Evolutionary conservation across 92 coral and sea anemone species (phyloP).

Genomic region (Anthopleura xanthogrammica): DNA sequence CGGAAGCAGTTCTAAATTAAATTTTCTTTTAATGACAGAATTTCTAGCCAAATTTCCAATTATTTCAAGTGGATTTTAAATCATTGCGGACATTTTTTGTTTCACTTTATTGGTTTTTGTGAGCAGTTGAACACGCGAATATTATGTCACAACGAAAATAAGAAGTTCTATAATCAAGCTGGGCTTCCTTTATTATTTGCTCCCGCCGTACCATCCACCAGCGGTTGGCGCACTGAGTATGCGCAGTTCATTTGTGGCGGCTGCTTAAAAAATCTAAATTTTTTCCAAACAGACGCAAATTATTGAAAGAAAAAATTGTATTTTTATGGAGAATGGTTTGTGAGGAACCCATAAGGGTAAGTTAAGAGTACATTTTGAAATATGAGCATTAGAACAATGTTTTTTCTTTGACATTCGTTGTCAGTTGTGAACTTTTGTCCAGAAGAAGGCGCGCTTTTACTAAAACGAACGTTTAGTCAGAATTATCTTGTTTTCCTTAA

Average conservation of each 20-base stretch:
- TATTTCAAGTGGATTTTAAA: no score
- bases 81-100: no score
- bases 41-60: no score
- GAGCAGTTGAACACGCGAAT: no score
- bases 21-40: no score
- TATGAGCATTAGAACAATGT: background rate
- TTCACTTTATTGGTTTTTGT: no score
- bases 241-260: slow-evolving; percentile 18
- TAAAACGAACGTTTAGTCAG: slow-evolving; percentile 3
- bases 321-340: slow-evolving; percentile 91
- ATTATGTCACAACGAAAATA: no score
- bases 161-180: background rate
- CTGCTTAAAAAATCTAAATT: slow-evolving; percentile 8
- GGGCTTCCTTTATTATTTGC: slow-evolving; percentile 6
- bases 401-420: slow-evolving; percentile 12
- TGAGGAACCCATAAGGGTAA: slow-evolving; percentile 99
- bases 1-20: no score
- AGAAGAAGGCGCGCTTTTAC: slow-evolving; percentile 18
- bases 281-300: slow-evolving; percentile 23
- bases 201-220: slow-evolving; percentile 11
- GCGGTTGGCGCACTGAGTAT: slow-evolving; percentile 8
- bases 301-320: background rate
- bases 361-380: slow-evolving; percentile 3
- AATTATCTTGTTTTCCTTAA: background rate
- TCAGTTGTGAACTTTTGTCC: background rate